Conservation (phyloP, 1,140 invertebrate species). For the Metopolophium dirhodum region DNA sequence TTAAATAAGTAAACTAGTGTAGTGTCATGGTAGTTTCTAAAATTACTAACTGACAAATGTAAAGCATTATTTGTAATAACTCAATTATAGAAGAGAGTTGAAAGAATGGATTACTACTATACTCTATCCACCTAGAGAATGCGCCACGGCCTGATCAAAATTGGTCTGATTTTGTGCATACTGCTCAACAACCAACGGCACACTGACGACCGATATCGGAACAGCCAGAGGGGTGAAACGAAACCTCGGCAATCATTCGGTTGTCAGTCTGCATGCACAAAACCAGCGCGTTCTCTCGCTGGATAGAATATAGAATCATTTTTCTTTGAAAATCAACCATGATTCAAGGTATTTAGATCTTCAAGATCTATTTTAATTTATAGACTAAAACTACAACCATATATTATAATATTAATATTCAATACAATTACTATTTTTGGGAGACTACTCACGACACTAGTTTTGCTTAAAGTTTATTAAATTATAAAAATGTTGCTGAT, state of each 20-base stretch:
- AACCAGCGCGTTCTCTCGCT: too few species aligned
- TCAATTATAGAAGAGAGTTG: background rate
- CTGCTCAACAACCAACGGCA: too few species aligned
- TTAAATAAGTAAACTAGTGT: background rate
- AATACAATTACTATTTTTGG: background rate
- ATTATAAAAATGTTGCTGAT: background rate
- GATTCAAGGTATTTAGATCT: background rate
- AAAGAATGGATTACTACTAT: background rate
- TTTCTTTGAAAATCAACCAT: background rate
- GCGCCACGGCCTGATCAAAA: too few species aligned
- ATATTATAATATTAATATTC: too few species aligned
- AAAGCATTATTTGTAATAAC: background rate
- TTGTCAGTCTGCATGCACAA: too few species aligned
- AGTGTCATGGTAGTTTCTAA: background rate
- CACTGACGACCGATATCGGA: too few species aligned
- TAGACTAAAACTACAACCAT: too few species aligned
- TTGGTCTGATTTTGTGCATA: too few species aligned
- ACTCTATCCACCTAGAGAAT: too few species aligned
- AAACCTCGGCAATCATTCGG: too few species aligned
- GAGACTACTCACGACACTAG: background rate
- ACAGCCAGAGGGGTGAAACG: too few species aligned
- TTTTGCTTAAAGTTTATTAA: background rate
- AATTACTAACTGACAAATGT: background rate
- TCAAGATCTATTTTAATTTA: background rate
- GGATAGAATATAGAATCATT: background rate